Base-by-base conservation (phyloP, 2,113 vertebrate genomes). In the Mirounga angustirostris region DNA sequence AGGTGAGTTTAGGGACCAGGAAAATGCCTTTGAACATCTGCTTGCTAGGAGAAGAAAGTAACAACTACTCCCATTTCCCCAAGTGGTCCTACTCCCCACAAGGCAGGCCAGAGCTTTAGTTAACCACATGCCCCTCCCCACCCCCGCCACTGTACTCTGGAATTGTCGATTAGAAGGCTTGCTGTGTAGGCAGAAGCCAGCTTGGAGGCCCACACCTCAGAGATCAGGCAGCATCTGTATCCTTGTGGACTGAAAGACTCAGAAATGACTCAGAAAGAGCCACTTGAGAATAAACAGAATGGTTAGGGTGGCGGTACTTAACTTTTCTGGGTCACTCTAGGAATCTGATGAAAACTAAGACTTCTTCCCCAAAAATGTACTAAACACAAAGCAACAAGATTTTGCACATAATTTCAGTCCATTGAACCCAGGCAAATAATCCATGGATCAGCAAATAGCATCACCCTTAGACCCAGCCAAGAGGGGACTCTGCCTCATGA, bases 21-120 rank as follows among this genome's bases (percentile, higher is more conserved):
- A 86, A 90, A 87, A 80, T 46, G 78, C 26, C 83, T 91, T 87
- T 69, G 80, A 92, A 90, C 56, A 85, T 73, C 59, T 63, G 76
- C 80, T 67, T 59, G 26, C 63, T 67, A 22, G 46, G 59, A 65
- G 82, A 78, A 54, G 50, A 84, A 82, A 78, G 46, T 15, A 87
- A 61, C 73, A 50, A 13, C 26, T 21, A 21, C 19, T 74, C 36
- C 43, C 22, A 5, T 43, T 2, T 91, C 56, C 22, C 65, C 84
- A 43, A 73, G 28, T 21, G 71, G 13, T 40, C 59, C 40, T 67
- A 52, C 63, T 54, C 18, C 33, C 21, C 58, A 36, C 2, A 46
- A 10, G 46, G 58, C 33, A 50, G 46, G 24, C 61, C 22, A 80
- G 46, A 80, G 15, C 9, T 15, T 84, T 30, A 13, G 6, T 40